Percentiles rank a stretch among this genome's conserved stretches.
phyloP scores from a whole-genome alignment of 2,888 invertebrate genomes.

The Apantesis nais region DNA sequence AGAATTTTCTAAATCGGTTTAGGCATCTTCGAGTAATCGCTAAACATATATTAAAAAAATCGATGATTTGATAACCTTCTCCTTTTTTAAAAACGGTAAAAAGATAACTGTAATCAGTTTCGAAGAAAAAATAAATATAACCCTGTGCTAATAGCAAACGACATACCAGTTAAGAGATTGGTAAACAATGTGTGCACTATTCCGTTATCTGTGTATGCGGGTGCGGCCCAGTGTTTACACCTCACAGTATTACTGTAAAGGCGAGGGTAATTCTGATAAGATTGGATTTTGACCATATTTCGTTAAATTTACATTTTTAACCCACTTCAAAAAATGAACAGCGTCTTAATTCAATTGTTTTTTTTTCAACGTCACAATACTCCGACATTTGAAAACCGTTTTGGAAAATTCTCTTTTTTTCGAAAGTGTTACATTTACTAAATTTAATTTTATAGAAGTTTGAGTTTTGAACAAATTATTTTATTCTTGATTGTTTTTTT shows the following conservation, averaged over 20 bases:
- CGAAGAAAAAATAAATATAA: neutral
- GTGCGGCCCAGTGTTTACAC: constrained; percentile 1
- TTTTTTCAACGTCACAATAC: neutral
- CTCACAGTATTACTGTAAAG: neutral
- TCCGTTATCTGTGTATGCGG: constrained; percentile 17
- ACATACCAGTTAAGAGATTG: neutral
- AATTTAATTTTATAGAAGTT: too few relatives aligned
- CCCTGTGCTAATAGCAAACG: constrained; percentile 1
- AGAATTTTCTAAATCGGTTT: too few relatives aligned
- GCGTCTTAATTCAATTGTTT: neutral
- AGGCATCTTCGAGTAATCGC: too few relatives aligned
- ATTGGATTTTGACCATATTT: neutral
- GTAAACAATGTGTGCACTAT: constrained; percentile 4
- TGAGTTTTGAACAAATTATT: too few relatives aligned
- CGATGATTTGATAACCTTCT: too few relatives aligned
- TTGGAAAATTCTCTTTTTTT: too few relatives aligned
- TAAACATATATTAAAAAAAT: too few relatives aligned
- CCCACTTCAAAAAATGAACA: neutral
- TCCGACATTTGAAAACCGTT: too few relatives aligned
- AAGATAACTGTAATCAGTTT: neutral
- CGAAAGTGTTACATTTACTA: too few relatives aligned
- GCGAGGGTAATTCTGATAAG: neutral
- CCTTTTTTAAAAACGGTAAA: too few relatives aligned
- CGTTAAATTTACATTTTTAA: neutral
- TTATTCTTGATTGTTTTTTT: too few relatives aligned